Conservation (phyloP, 2,113 vertebrate species). For the Sceloporus tristichus region DNA sequence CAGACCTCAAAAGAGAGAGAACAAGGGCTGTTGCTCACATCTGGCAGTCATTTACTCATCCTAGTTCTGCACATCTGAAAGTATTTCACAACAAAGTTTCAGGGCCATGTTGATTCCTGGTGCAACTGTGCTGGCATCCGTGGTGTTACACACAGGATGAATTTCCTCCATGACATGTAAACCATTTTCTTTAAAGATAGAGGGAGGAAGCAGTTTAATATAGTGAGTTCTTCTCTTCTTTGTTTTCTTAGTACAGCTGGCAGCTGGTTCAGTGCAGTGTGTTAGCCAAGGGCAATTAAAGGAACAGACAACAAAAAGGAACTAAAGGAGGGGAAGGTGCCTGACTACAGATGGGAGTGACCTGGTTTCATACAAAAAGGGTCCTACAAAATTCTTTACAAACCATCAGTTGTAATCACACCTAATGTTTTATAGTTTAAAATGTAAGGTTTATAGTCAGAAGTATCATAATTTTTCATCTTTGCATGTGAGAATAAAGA, state of each 20-base stretch:
- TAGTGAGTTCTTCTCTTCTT: constrained; percentile 37
- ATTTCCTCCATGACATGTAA: constrained; percentile 67
- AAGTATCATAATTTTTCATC: background rate
- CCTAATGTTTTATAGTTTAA: background rate
- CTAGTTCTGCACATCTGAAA: constrained; percentile 67
- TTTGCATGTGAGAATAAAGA: background rate
- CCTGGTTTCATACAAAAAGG: background rate
- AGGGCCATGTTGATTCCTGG: constrained; percentile 61
- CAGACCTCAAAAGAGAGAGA: constrained; percentile 46
- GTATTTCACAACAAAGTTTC: constrained; percentile 66
- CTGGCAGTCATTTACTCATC: constrained; percentile 73
- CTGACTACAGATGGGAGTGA: constrained; percentile 1
- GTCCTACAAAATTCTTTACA: background rate
- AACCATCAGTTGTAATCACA: background rate
- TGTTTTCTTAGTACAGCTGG: constrained; percentile 62
- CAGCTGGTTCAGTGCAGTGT: constrained; percentile 49
- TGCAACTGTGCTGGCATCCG: constrained; percentile 66
- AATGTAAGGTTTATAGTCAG: background rate
- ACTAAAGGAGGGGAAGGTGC: constrained; percentile 12
- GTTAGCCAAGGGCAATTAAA: constrained; percentile 50
- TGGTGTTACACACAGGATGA: constrained; percentile 66
- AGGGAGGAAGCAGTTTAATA: constrained; percentile 48
- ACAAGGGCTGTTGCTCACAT: constrained; percentile 58
- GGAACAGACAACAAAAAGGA: constrained; percentile 37
- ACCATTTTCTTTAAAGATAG: constrained; percentile 61